Evolutionary conservation across 1,140 invertebrate species (phyloP), one percentile per base, ranked within the genome.

Genomic region (Drosophila seguyi): DNA sequence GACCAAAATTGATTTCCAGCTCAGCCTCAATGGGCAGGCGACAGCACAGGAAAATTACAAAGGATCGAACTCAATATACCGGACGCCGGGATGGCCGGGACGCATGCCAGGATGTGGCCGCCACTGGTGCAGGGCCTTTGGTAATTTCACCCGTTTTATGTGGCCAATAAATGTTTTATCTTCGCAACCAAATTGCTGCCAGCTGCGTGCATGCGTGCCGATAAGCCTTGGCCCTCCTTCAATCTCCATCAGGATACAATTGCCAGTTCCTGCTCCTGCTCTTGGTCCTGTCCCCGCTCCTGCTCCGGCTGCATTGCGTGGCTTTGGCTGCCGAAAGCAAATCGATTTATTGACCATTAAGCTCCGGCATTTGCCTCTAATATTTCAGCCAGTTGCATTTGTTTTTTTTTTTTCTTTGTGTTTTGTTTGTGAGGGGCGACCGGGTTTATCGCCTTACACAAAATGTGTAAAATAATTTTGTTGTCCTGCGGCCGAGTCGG

Each of bases 81-180:
- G 34, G n/a, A 25, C n/a, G 39, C 18, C 14, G 52, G 18, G 18
- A 20, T 13, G n/a, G 34, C 39, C 38, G 10, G 29, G n/a, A 56
- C 25, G 18, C 31, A 41, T 31, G 14, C 42, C 74, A 25, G 52
- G 81, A 81, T 80, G 50, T 85, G 60, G 44, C 6, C 44, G 63
- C 59, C 69, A 31, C 52, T 85, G 74, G 63, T 79, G 42, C 45
- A 57, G 60, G 76, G 66, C 22, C 16, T 22, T 52, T 77, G 62
- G 74, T 83, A 88, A 88, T 88, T 88, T 87, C 60, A 87, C 66
- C 84, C 84, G 84, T 87, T 87, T 87, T 87, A 88, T 88, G 80
- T 84, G 84, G 76, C 84, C 84, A 87, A 87, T 87, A 88, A 87
- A 87, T 87, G 84, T 79, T 87, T 87, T 87, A 87, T 87, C 84